Base-by-base conservation (phyloP, 2,113 vertebrate genomes). In the Mus spicilegus region DNA sequence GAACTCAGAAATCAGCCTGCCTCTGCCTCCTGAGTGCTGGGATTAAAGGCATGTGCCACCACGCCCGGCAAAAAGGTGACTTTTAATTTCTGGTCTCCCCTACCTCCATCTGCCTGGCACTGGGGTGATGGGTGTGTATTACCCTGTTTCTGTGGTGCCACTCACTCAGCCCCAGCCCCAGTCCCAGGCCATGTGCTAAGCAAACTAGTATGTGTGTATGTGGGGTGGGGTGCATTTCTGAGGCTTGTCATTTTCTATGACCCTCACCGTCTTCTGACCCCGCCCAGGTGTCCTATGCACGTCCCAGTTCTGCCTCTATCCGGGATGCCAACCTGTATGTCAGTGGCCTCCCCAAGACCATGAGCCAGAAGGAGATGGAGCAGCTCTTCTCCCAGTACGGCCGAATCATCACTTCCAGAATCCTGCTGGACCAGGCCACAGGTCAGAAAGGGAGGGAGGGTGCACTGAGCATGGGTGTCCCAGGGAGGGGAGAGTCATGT, bases 321-420 rank as follows among this genome's bases (percentile, higher is more conserved):
- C 99, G 99, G 26, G 99, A 99, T 7, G 99, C 99, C 89, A 99
- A 99, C 98, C 99, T 99, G 93, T 99, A 99, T 0, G 99, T 99
- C 95, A 99, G 99, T 0, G 99, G 99, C 30, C 99, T 99, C 42
- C 99, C 99, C 33, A 99, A 99, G 98, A 99, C 99, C 96, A 99
- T 99, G 99, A 99, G 99, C 97, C 99, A 99, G 99, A 99, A 99
- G 90, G 99, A 99, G 95, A 99, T 99, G 99, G 99, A 99, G 87
- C 99, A 99, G 98, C 99, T 99, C 39, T 99, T 99, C 98, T 99
- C 99, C 16, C 99, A 99, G 95, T 99, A 99, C 0, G 99, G 99
- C n/a, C 99, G 99, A 24, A 99, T 99, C 98, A 99, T 99, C 98
- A 99, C 99, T 6, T 99, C 99, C 36, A 99, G 99, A 49, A 99